Percentiles rank a stretch among this genome's conserved stretches.
These are phyloP conservation scores for Penaeus indicus DNA, from an alignment of 1,140 invertebrate species.

Conservation along the genomic window DNA sequence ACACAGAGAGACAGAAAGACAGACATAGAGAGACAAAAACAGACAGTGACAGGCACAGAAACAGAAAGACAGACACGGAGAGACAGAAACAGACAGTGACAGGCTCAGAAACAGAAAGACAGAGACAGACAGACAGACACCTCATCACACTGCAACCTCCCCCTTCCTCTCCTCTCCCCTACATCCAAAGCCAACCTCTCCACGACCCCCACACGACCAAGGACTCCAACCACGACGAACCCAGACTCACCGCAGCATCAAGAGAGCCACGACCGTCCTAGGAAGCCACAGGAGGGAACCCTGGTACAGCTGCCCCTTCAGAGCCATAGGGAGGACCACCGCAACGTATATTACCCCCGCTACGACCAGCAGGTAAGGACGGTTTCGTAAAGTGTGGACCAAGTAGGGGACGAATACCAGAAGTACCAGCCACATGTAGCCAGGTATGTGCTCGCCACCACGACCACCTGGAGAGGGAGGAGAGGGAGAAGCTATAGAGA, in stretches of 20 bases:
- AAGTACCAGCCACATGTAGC: conserved; percentile 33
- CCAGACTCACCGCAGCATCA: conserved; percentile 4
- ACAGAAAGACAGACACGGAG: too few relatives aligned
- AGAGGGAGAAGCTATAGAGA: neutral
- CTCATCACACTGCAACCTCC: too few relatives aligned
- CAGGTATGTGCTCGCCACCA: conserved; percentile 6
- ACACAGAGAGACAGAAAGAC: too few relatives aligned
- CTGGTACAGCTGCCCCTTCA: conserved; percentile 37
- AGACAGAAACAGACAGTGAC: too few relatives aligned
- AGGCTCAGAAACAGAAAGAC: too few relatives aligned
- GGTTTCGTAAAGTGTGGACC: conserved; percentile 13
- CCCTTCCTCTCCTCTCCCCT: too few relatives aligned
- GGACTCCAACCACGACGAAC: neutral
- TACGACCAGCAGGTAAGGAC: conserved; percentile 23
- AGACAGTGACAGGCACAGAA: too few relatives aligned
- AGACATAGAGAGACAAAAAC: too few relatives aligned
- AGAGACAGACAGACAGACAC: too few relatives aligned
- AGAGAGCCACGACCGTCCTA: conserved; percentile 17
- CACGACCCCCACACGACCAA: neutral
- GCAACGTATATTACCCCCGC: conserved; percentile 28
- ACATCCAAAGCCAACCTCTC: neutral
- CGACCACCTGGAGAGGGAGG: neutral
- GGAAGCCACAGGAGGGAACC: conserved; percentile 40
- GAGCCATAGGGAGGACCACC: conserved; percentile 43
- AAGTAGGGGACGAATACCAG: conserved; percentile 40